phyloP scores from a whole-genome alignment of 2,797 vertebrate species.

The Rhabdophis nuchalis region DNA sequence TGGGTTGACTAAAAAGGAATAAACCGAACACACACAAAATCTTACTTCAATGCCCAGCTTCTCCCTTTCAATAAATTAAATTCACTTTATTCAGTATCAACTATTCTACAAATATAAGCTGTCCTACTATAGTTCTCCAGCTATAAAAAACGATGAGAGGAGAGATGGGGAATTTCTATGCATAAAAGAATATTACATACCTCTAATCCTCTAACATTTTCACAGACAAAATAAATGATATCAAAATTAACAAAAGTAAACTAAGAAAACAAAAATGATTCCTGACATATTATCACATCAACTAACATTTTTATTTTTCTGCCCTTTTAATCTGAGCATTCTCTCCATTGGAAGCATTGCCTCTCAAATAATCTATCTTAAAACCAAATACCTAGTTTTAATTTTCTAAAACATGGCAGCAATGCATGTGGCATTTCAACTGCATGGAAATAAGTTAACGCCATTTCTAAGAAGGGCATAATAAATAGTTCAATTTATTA shows the following conservation, averaged over 20 bases:
- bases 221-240: slow-evolving; percentile 22
- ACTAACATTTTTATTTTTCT: slow-evolving; percentile 32
- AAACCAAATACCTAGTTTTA: slow-evolving; percentile 45
- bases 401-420: slow-evolving; percentile 54
- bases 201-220: not conserved
- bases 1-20: not conserved
- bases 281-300: not conserved
- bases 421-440: slow-evolving; percentile 48
- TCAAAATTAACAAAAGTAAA: slow-evolving; percentile 39
- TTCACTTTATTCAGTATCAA: not conserved
- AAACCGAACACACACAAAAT: not conserved
- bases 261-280: not conserved
- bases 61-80: not conserved
- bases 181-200: not conserved
- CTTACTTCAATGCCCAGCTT: not conserved
- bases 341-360: slow-evolving; percentile 25
- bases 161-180: not conserved
- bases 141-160: not conserved
- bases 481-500: slow-evolving; percentile 31
- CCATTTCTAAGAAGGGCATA: slow-evolving; percentile 19
- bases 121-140: not conserved
- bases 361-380: slow-evolving; percentile 26
- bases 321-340: slow-evolving; percentile 25
- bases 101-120: not conserved
- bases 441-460: slow-evolving; percentile 47